Evolutionary conservation across 2,888 invertebrate genomes (phyloP).

Genomic region (Lasioglossum calceatum): DNA sequence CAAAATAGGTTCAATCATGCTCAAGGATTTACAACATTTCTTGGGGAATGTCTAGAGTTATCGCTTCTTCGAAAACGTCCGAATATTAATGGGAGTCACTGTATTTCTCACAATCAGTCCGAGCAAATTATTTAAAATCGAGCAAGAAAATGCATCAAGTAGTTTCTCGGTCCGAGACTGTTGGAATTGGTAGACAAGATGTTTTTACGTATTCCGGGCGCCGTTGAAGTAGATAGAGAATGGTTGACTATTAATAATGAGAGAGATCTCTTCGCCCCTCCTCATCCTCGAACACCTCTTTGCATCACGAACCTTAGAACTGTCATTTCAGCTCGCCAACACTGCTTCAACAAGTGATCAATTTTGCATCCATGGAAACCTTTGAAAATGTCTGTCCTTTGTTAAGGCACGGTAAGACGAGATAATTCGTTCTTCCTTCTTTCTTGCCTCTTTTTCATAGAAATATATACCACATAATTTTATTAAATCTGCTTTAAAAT

Average conservation of each 20-base stretch:
- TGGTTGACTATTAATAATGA: slow-evolving; percentile 60
- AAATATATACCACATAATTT: slow-evolving; percentile 16
- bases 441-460: background rate
- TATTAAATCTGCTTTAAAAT: background rate
- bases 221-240: slow-evolving; percentile 28
- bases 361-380: slow-evolving; percentile 39
- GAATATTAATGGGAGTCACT: too few species aligned
- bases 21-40: too few species aligned
- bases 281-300: slow-evolving; percentile 57
- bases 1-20: too few species aligned
- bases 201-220: slow-evolving; percentile 48
- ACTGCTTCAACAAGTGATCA: slow-evolving; percentile 53
- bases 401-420: slow-evolving; percentile 28
- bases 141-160: background rate
- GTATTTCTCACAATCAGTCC: too few species aligned
- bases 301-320: slow-evolving; percentile 41
- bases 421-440: background rate
- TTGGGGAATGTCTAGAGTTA: too few species aligned
- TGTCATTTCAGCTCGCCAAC: slow-evolving; percentile 50
- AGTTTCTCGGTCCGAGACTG: slow-evolving; percentile 32
- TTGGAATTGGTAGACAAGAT: slow-evolving; percentile 8
- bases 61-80: too few species aligned
- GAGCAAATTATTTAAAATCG: background rate
- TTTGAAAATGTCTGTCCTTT: slow-evolving; percentile 31
- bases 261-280: slow-evolving; percentile 40